A percentile compares a stretch with the other conserved stretches of the same genome.
Conservation (phyloP, 1,140 invertebrate species). For the Aphidius gifuensis region DNA sequence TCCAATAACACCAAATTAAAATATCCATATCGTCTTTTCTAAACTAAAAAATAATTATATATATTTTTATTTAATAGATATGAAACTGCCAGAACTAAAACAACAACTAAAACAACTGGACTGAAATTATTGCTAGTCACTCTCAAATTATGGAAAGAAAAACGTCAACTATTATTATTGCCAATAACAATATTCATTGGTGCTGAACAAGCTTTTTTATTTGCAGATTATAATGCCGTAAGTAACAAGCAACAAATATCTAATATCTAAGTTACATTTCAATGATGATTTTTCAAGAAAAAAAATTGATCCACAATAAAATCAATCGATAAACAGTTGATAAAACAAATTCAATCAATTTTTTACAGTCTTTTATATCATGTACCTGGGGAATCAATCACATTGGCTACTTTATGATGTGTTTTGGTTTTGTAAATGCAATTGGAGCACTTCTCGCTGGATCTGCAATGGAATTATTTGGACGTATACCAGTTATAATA, state of each 20-base stretch:
- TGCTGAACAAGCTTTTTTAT: slow-evolving; percentile 88
- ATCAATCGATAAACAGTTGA: too few relatives aligned
- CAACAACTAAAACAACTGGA: slow-evolving; percentile 53
- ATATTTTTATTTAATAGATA: slow-evolving; percentile 38
- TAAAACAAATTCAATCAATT: neutral
- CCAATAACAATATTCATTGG: slow-evolving; percentile 94
- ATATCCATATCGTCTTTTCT: too few relatives aligned
- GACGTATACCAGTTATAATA: slow-evolving; percentile 73
- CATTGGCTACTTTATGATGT: slow-evolving; percentile 90
- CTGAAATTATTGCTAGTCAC: slow-evolving; percentile 74
- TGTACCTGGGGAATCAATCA: slow-evolving; percentile 86
- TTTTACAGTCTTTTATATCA: slow-evolving; percentile 78
- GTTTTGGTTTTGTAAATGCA: slow-evolving; percentile 82
- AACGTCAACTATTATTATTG: slow-evolving; percentile 79
- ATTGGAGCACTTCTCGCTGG: slow-evolving; percentile 77
- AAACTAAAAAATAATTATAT: too few relatives aligned
- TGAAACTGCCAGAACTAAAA: slow-evolving; percentile 46
- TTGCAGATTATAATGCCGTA: slow-evolving; percentile 86
- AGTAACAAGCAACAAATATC: slow-evolving; percentile 36
- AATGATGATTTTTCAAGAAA: too few relatives aligned
- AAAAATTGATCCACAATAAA: too few relatives aligned
- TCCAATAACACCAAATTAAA: neutral
- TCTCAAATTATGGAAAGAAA: slow-evolving; percentile 70
- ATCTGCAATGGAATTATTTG: slow-evolving; percentile 75
- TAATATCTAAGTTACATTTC: neutral